Conservation (phyloP, 2,797 vertebrate species). For the Macrochelys suwanniensis region DNA sequence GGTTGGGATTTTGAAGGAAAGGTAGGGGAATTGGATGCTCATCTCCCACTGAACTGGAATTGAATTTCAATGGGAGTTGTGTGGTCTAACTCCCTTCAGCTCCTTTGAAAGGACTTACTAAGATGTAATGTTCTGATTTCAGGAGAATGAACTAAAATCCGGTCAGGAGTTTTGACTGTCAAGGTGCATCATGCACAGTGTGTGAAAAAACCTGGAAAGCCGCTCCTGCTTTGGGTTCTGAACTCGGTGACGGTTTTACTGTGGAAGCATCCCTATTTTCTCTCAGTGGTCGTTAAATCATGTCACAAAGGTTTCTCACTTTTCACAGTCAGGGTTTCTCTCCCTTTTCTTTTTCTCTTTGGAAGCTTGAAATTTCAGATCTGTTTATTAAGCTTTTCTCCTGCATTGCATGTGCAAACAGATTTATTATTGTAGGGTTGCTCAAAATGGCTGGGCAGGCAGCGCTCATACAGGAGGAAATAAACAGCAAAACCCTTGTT, state of each 20-base stretch:
- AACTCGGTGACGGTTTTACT: not conserved
- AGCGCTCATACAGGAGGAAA: not conserved
- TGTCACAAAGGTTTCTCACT: not conserved
- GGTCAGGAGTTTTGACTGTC: not conserved
- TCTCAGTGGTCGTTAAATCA: not conserved
- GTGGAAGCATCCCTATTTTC: not conserved
- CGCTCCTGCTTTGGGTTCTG: not conserved
- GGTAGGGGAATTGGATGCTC: accelerated
- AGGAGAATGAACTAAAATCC: not conserved
- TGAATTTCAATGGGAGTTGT: not conserved
- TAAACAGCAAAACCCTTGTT: not conserved
- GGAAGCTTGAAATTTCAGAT: not conserved
- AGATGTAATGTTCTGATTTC: accelerated
- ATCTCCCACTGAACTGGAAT: not conserved
- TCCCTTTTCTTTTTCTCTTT: not conserved
- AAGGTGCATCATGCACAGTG: not conserved
- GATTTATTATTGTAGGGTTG: accelerated
- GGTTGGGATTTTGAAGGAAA: not conserved
- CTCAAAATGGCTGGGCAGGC: not conserved
- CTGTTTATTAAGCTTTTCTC: not conserved
- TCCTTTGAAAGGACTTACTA: not conserved
- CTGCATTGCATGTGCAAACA: not conserved
- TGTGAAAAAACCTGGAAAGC: not conserved
- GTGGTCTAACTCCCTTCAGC: not conserved
- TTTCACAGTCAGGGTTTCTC: not conserved